Percentiles rank a stretch among this genome's conserved stretches.
These are phyloP conservation scores for Apogon talboti DNA, from an alignment of 2,797 vertebrate genomes.

Conservation along the genomic window DNA sequence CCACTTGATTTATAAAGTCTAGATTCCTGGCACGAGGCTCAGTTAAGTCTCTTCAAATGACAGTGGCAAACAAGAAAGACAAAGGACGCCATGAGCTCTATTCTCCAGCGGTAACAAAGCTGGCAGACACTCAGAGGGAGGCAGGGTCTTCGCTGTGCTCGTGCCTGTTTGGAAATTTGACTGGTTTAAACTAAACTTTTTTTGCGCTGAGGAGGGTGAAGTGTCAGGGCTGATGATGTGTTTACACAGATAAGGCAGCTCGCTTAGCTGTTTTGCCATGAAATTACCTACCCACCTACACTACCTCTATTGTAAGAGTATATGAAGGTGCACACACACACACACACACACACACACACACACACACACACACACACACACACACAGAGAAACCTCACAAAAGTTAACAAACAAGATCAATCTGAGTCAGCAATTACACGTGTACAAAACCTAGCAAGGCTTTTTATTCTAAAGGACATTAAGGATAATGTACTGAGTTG, in stretches of 20 bases:
- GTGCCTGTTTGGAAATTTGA: slow-evolving; percentile 32
- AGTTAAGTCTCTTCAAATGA: slow-evolving; percentile 58
- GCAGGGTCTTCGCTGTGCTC: slow-evolving; percentile 32
- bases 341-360: too few species aligned
- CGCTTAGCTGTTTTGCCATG: slow-evolving; percentile 4
- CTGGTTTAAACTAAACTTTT: slow-evolving; percentile 29
- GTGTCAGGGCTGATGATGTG: slow-evolving; percentile 28
- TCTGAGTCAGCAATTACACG: too few species aligned
- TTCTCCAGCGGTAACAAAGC: slow-evolving; percentile 10
- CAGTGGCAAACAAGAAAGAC: slow-evolving; percentile 49
- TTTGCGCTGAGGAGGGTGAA: slow-evolving; percentile 13
- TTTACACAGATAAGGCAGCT: slow-evolving; percentile 31
- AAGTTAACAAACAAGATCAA: too few species aligned
- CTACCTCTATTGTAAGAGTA: background rate
- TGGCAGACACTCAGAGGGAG: slow-evolving; percentile 30
- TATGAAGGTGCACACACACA: too few species aligned
- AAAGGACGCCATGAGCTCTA: slow-evolving; percentile 23
- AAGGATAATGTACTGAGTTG: too few species aligned
- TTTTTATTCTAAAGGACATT: too few species aligned
- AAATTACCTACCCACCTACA: background rate
- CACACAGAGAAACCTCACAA: too few species aligned
- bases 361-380: too few species aligned
- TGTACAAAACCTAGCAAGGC: too few species aligned
- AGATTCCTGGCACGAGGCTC: slow-evolving; percentile 25
- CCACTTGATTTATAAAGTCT: slow-evolving; percentile 50